Base-by-base conservation (phyloP, 2,113 vertebrate genomes). In the Nycticorax nycticorax region DNA sequence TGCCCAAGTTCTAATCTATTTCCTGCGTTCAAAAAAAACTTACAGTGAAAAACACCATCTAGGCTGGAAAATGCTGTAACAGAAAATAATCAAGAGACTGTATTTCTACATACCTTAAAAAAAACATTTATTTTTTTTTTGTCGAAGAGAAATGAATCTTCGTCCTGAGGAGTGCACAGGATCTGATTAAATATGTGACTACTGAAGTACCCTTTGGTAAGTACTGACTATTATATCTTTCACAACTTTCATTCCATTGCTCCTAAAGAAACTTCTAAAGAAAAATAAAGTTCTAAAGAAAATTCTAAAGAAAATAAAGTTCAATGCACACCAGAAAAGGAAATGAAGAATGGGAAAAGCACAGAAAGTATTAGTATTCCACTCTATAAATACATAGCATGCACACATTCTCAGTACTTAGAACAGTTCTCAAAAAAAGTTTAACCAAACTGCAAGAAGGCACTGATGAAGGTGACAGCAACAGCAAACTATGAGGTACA, bases 211-310 rank as follows among this genome's bases (percentile, higher is more conserved):
- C 35, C 18, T 85, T 67, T 37, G 33, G 0, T 39, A 95, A 92
- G 52, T 13, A 63, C 6, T 41, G 62, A 59, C 39, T 74, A 22
- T 41, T n/a, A 75, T 72, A 59, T 26, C 33, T 72, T 89, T 32
- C 28, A 41, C 47, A 92, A 48, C 47, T 82, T 63, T 14, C 28
- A 79, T 55, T 85, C 28, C 9, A 41, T 27, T 80, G 81, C 33
- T 77, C 35, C 63, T 53, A 21, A 83, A 84, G 37, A 91, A 89
- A 89, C 62, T 41, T 47, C 63, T 52, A 21, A 83, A 84, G 37
- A 91, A 89, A 89, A 89, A 66, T 41, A 41, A 41, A 41, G 39
- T 41, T 47, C 39, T 41, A 41, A 41, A 41, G 39, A 41, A 41
- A 43, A 43, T 43, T 43, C 41, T 43, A 43, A 43, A 43, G 41